These are phyloP conservation scores for Ips nitidus DNA, from an alignment of 1,140 invertebrate species.

Conservation along the genomic window DNA sequence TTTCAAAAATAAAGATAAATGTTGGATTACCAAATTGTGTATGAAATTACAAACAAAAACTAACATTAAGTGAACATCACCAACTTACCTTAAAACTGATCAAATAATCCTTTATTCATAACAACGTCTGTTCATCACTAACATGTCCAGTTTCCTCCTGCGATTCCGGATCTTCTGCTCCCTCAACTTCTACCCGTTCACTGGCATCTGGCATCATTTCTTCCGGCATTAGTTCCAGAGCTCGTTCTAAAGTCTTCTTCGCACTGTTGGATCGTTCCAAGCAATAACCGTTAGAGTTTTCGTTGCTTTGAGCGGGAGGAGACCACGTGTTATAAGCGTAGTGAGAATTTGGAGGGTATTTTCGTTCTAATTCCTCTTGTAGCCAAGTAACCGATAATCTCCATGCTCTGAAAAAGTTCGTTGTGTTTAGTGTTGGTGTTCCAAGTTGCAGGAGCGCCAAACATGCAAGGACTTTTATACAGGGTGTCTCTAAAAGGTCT, in stretches of 20 bases:
- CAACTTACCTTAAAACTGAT: constrained; percentile 20
- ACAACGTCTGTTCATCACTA: constrained; percentile 29
- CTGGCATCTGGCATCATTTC: constrained; percentile 64
- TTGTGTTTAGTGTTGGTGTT: constrained; percentile 56
- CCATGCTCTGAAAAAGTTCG: constrained; percentile 70
- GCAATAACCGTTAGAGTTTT: constrained; percentile 93
- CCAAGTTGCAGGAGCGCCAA: no score
- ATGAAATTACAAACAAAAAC: neutral
- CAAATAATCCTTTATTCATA: constrained; percentile 19
- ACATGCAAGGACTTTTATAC: no score
- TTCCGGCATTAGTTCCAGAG: constrained; percentile 79
- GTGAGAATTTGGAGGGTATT: constrained; percentile 53
- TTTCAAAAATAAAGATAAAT: neutral
- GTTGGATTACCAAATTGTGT: neutral
- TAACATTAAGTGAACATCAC: neutral
- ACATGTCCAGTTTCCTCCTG: constrained; percentile 44
- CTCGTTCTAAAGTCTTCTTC: constrained; percentile 82
- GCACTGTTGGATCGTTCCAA: constrained; percentile 92
- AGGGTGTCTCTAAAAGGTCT: no score
- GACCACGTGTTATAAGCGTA: constrained; percentile 94
- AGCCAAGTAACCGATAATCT: constrained; percentile 88
- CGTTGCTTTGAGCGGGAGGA: constrained; percentile 89
- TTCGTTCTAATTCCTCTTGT: constrained; percentile 85
- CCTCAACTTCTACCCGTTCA: constrained; percentile 55
- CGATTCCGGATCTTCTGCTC: constrained; percentile 47